Evolutionary conservation across 2,797 vertebrate genomes (phyloP).

Genomic region (Tragelaphus oryx): DNA sequence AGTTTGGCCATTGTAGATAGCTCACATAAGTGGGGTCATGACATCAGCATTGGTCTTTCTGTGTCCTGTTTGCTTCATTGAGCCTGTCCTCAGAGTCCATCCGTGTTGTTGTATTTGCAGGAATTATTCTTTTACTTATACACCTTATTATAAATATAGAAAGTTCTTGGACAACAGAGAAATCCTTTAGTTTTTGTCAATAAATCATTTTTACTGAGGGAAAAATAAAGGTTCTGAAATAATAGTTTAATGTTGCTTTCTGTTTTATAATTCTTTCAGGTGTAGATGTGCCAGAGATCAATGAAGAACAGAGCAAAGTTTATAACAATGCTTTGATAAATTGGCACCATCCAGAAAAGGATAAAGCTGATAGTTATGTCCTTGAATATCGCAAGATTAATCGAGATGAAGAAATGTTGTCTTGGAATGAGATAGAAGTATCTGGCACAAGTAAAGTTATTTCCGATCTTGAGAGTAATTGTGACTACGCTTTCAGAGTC

Average conservation of each 20-base stretch:
- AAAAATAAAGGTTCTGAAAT: not conserved
- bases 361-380: slow-evolving; percentile 89
- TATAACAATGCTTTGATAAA: slow-evolving; percentile 92
- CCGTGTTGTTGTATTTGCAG: not conserved
- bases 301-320: slow-evolving; percentile 87
- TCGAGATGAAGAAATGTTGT: slow-evolving; percentile 76
- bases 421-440: slow-evolving; percentile 83
- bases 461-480: slow-evolving; percentile 86
- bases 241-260: slow-evolving; percentile 1
- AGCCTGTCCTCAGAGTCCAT: not conserved
- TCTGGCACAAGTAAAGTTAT: slow-evolving; percentile 86
- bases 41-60: not conserved
- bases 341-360: slow-evolving; percentile 90
- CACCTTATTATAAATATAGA: not conserved
- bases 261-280: slow-evolving; percentile 78
- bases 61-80: not conserved
- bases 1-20: not conserved
- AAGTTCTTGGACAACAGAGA: not conserved
- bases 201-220: not conserved
- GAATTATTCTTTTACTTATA: not conserved
- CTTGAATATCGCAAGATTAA: slow-evolving; percentile 90
- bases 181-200: not conserved
- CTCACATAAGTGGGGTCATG: not conserved
- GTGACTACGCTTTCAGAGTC: slow-evolving; percentile 91
- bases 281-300: slow-evolving; percentile 92